phyloP scores from a whole-genome alignment of 1,140 invertebrate genomes.

The Bombus superbus region DNA sequence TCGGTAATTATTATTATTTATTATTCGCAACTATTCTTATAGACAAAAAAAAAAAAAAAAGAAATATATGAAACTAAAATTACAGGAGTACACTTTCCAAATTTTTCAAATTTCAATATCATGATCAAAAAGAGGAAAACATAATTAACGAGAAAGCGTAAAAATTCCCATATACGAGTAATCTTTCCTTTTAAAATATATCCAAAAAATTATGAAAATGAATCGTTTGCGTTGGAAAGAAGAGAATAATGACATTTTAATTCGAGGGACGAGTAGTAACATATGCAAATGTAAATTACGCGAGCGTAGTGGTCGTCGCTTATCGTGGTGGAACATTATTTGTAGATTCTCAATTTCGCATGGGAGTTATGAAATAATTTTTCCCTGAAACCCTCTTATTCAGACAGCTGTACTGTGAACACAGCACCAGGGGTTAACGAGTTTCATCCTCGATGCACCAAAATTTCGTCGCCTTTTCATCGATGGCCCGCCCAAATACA shows the following conservation, averaged over 20 bases:
- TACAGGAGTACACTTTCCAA: background rate
- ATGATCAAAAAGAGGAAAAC: background rate
- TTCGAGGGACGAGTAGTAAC: background rate
- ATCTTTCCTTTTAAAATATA: background rate
- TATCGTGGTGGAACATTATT: slow-evolving; percentile 57
- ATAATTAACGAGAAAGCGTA: background rate
- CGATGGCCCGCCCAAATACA: background rate
- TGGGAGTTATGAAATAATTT: slow-evolving; percentile 58
- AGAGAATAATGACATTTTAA: background rate
- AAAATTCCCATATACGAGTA: no score
- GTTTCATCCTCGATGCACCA: slow-evolving; percentile 56
- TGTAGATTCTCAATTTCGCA: slow-evolving; percentile 54
- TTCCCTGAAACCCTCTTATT: slow-evolving; percentile 59
- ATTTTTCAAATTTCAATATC: background rate
- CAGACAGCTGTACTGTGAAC: slow-evolving; percentile 58
- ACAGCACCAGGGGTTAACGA: slow-evolving; percentile 63
- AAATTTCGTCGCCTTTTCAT: slow-evolving; percentile 51
- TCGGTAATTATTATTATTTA: no score
- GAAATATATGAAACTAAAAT: background rate
- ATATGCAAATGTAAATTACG: background rate
- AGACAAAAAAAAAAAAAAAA: no score
- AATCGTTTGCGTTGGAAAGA: background rate
- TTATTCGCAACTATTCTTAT: no score
- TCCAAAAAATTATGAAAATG: background rate
- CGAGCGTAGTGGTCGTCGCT: slow-evolving; percentile 8